A percentile compares a stretch with the other conserved stretches of the same genome.
Conservation (phyloP, 2,888 invertebrate genomes). For the Dioctria linearis region DNA sequence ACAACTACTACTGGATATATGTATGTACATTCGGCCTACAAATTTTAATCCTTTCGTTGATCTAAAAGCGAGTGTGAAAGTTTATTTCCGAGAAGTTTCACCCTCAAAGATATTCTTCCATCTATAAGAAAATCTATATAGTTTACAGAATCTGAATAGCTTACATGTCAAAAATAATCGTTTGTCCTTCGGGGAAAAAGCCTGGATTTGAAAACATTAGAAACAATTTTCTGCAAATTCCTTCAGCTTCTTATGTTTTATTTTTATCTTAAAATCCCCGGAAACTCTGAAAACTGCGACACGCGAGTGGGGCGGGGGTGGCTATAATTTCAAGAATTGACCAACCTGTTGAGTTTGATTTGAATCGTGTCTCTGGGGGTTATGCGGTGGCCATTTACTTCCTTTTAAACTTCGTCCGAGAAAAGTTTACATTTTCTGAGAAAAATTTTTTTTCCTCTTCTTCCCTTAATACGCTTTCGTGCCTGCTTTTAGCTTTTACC, state of each 20-base stretch:
- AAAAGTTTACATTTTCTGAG: constrained; percentile 27
- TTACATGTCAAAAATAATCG: too few species aligned
- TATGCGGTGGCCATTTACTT: constrained; percentile 34
- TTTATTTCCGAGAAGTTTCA: too few species aligned
- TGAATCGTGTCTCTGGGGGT: constrained; percentile 17
- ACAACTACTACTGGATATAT: too few species aligned
- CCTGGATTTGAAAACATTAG: neutral
- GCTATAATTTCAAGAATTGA: constrained; percentile 33
- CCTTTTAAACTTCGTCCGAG: constrained; percentile 26
- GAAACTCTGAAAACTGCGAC: constrained; percentile 26
- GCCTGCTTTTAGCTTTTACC: constrained; percentile 24
- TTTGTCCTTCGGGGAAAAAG: neutral
- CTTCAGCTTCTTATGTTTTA: neutral
- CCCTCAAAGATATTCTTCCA: too few species aligned
- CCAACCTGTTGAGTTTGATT: constrained; percentile 47
- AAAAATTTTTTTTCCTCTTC: constrained; percentile 11
- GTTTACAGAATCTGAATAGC: too few species aligned
- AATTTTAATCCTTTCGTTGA: too few species aligned
- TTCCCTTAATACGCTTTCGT: constrained; percentile 9
- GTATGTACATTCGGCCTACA: too few species aligned
- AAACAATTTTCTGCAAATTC: neutral
- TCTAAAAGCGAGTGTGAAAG: too few species aligned
- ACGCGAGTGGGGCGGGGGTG: neutral
- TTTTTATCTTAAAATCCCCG: neutral
- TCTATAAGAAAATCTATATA: too few species aligned